A percentile compares a stretch with the other conserved stretches of the same genome.
These are phyloP conservation scores for Dreissena rostriformis DNA, from an alignment of 1,140 invertebrate genomes.

Conservation along the genomic window DNA sequence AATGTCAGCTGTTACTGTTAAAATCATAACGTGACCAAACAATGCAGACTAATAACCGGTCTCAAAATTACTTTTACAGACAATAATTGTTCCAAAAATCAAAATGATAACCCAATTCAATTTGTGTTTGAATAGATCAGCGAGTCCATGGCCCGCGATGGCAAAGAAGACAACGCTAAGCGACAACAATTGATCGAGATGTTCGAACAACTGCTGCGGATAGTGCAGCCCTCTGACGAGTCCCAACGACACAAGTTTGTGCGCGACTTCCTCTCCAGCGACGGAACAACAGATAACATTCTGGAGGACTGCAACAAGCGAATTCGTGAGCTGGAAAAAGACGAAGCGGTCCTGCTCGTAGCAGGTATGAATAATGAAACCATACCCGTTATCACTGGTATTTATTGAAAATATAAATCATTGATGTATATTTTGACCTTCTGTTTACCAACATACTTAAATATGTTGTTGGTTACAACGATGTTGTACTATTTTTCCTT, in stretches of 20 bases:
- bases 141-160: constrained; percentile 13
- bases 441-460: no score
- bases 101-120: no score
- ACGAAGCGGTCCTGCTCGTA: constrained; percentile 18
- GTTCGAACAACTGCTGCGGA: constrained; percentile 21
- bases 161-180: constrained; percentile 25
- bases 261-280: constrained; percentile 12
- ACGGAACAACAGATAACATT: constrained; percentile 14
- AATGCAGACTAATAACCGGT: no score
- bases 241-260: constrained; percentile 6
- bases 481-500: no score
- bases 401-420: background rate
- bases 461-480: no score
- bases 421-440: no score
- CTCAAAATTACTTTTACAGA: no score
- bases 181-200: constrained; percentile 19
- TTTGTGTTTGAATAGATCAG: background rate
- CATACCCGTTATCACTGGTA: no score
- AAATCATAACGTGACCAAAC: no score
- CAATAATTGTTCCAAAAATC: no score
- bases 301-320: constrained; percentile 24
- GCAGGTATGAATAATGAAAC: constrained; percentile 7
- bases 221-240: constrained; percentile 12
- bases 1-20: no score
- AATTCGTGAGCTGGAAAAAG: constrained; percentile 3